Evolutionary conservation across 1,140 invertebrate species (phyloP).

Genomic region (Drosophila repleta): DNA sequence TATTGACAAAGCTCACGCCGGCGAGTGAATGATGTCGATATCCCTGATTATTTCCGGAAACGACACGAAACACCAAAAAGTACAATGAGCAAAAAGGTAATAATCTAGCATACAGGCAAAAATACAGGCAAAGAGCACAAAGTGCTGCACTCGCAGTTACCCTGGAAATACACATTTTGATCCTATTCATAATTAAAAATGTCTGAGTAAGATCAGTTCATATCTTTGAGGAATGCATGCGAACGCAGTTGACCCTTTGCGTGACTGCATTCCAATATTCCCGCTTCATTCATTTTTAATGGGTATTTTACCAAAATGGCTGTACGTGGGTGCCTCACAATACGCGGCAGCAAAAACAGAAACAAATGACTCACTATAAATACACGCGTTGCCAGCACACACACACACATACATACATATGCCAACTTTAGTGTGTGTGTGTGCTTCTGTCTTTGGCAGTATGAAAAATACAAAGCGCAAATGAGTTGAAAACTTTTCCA

Average conservation of each 20-base stretch:
- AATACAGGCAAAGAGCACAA: not conserved
- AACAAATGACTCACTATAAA: constrained; percentile 79
- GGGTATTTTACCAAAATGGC: constrained; percentile 16
- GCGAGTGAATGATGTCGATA: constrained; percentile 79
- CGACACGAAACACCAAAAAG: constrained; percentile 57
- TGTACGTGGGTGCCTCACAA: constrained; percentile 36
- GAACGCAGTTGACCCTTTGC: not conserved
- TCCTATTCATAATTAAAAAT: not conserved
- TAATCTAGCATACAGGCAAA: constrained; percentile 51
- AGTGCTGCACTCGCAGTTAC: not conserved
- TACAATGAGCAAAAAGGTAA: constrained; percentile 66
- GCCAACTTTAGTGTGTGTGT: constrained; percentile 1
- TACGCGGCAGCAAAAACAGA: constrained; percentile 59
- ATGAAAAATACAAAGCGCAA: constrained; percentile 79
- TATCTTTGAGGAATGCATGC: no score
- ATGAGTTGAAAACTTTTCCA: constrained; percentile 81
- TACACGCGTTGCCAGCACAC: constrained; percentile 32
- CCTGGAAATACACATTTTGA: not conserved
- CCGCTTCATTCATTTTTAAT: not conserved
- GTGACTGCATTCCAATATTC: not conserved
- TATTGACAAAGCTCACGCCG: constrained; percentile 70
- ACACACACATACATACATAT: constrained; percentile 5
- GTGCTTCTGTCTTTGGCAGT: constrained; percentile 56
- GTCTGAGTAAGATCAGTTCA: not conserved
- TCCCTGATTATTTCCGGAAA: constrained; percentile 65